Conservation (phyloP, 2,888 invertebrate genomes). For the Thera britannica region DNA sequence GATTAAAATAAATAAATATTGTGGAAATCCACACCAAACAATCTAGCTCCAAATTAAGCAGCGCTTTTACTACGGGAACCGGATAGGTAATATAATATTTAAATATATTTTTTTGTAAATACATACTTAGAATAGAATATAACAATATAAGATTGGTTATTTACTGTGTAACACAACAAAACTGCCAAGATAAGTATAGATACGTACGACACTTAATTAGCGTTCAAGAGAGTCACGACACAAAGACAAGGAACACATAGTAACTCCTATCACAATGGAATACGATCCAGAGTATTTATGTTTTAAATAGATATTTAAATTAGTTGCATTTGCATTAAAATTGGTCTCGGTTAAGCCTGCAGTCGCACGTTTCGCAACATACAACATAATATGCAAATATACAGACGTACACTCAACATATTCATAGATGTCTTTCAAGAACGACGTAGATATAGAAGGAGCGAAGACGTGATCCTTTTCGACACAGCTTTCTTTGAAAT, state of each 20-base stretch:
- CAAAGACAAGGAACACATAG: constrained; percentile 6
- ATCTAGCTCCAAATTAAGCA: no score
- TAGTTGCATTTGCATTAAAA: constrained; percentile 38
- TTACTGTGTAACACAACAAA: no score
- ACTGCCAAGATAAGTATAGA: no score
- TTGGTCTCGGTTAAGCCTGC: constrained; percentile 32
- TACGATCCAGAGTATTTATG: constrained; percentile 24
- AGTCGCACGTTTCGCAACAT: constrained; percentile 34
- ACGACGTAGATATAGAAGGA: constrained; percentile 1
- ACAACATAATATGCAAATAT: constrained; percentile 16
- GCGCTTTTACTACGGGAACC: no score
- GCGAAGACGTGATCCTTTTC: constrained; percentile 17
- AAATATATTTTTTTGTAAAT: no score
- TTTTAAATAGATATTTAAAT: constrained; percentile 35
- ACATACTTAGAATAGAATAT: no score
- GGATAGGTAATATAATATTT: no score
- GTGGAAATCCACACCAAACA: no score
- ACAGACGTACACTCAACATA: constrained; percentile 2
- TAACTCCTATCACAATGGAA: constrained; percentile 29
- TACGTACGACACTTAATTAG: constrained; percentile 30
- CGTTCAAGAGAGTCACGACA: constrained; percentile 38
- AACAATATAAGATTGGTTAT: no score
- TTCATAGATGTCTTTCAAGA: constrained; percentile 10
- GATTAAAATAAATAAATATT: no score
- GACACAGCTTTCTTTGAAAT: constrained; percentile 7